Conservation (phyloP, 2,797 vertebrate genomes). For the Molossus molossus region DNA sequence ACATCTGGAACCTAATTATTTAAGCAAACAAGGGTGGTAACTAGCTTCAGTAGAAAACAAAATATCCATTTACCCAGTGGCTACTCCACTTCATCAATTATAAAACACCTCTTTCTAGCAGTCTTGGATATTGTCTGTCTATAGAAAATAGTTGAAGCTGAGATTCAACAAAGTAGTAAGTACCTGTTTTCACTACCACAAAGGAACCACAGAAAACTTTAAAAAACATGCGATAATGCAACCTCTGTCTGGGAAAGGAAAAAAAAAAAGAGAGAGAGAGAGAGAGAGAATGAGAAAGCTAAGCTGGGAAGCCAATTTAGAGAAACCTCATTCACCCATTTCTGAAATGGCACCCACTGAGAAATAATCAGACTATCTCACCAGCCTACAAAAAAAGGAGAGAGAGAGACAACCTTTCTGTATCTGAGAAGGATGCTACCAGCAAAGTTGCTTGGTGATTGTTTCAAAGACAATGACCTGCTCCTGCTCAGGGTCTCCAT, state of each 20-base stretch:
- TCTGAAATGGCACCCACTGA: slow-evolving; percentile 75
- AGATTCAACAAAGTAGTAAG: not conserved
- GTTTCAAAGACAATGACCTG: slow-evolving; percentile 80
- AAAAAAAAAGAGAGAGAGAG: not conserved
- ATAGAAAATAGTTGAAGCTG: not conserved
- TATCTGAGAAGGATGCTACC: slow-evolving; percentile 65
- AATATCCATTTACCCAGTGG: not conserved
- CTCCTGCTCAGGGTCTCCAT: slow-evolving; percentile 65
- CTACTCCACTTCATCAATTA: not conserved
- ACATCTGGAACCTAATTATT: not conserved
- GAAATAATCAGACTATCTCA: slow-evolving; percentile 73
- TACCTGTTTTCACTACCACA: slow-evolving; percentile 19
- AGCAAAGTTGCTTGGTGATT: slow-evolving; percentile 76
- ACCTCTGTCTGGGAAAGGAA: not conserved
- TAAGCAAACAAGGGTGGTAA: not conserved
- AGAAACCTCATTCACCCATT: slow-evolving; percentile 76
- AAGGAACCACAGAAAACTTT: slow-evolving; percentile 40
- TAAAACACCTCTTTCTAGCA: not conserved
- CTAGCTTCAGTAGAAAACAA: not conserved
- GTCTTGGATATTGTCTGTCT: not conserved
- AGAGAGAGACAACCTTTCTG: not conserved
- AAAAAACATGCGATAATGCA: slow-evolving; percentile 32
- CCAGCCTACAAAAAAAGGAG: slow-evolving; percentile 63
- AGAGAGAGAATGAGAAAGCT: slow-evolving; percentile 58
- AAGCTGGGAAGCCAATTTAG: slow-evolving; percentile 57